Conservation (phyloP, 2,888 invertebrate species). For the Prosopocoilus inquinatus region DNA sequence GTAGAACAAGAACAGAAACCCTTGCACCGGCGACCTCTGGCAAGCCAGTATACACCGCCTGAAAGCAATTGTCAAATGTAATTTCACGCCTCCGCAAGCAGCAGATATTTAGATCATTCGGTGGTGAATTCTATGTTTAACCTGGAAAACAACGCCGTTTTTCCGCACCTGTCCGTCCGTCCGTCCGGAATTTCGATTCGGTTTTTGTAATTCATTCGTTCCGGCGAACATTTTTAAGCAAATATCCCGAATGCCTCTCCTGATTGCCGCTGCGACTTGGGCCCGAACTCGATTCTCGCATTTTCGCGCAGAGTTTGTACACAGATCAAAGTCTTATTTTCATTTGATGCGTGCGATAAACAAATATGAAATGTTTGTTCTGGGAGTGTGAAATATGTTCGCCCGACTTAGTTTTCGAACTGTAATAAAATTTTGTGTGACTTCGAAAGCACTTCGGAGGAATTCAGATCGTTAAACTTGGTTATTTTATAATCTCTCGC, state of each 20-base stretch:
- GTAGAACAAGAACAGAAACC: conserved; percentile 30
- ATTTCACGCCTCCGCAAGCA: conserved; percentile 44
- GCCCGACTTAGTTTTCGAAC: no score
- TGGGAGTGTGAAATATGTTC: no score
- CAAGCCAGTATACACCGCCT: conserved; percentile 4
- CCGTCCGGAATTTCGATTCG: no score
- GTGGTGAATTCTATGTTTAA: conserved; percentile 14
- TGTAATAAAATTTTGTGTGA: no score
- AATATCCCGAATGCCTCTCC: not conserved
- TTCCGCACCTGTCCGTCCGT: not conserved
- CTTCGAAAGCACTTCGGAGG: no score
- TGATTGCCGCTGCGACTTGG: not conserved
- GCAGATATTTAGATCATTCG: conserved; percentile 36
- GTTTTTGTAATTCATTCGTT: not conserved
- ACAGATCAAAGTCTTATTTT: conserved; percentile 1
- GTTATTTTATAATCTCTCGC: no score
- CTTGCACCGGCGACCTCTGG: conserved; percentile 1
- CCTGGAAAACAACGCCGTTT: not conserved
- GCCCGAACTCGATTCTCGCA: not conserved
- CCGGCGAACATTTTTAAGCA: not conserved
- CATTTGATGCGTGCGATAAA: no score
- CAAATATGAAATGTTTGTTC: no score
- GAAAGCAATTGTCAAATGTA: conserved; percentile 46
- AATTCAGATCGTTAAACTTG: no score
- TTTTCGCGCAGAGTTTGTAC: not conserved